phyloP scores from a whole-genome alignment of 53 echinoderm and acorn worm species.

The Paracentrotus lividus region DNA sequence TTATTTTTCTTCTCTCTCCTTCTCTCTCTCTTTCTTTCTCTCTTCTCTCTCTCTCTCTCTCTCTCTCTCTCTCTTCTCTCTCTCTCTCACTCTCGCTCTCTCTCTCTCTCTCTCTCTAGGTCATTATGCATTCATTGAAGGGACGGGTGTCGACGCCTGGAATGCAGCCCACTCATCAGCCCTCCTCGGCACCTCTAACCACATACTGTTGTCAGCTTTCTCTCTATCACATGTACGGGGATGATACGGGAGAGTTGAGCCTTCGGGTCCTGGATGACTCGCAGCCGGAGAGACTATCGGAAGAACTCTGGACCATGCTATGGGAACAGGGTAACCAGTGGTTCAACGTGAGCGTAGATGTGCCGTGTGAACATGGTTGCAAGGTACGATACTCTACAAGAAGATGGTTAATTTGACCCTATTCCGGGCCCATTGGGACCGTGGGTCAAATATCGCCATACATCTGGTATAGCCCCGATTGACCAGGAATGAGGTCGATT shows the following conservation, averaged over 20 bases:
- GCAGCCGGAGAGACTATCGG: not conserved
- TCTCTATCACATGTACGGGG: conserved; percentile 87
- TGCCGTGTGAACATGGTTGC: conserved; percentile 34
- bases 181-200: conserved; percentile 54
- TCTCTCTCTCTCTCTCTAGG: conserved; percentile 50
- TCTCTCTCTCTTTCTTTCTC: not conserved
- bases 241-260: conserved; percentile 51
- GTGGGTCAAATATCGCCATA: no score
- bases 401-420: no score
- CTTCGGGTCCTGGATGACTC: conserved; percentile 40
- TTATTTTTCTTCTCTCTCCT: no score
- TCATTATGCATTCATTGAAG: conserved; percentile 81
- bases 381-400: conserved; percentile 1
- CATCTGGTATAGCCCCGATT: no score
- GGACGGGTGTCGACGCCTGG: conserved; percentile 70
- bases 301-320: conserved; percentile 40
- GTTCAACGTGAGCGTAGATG: conserved; percentile 36
- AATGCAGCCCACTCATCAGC: conserved; percentile 78
- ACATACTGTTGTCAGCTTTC: conserved; percentile 80
- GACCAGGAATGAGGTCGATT: no score
- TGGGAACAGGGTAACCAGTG: conserved; percentile 64
- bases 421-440: no score
- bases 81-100: no score
- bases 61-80: no score
- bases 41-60: no score